phyloP scores from a whole-genome alignment of 35 echinoderm and acorn worm genomes.

The Heliocidaris tuberculata region DNA sequence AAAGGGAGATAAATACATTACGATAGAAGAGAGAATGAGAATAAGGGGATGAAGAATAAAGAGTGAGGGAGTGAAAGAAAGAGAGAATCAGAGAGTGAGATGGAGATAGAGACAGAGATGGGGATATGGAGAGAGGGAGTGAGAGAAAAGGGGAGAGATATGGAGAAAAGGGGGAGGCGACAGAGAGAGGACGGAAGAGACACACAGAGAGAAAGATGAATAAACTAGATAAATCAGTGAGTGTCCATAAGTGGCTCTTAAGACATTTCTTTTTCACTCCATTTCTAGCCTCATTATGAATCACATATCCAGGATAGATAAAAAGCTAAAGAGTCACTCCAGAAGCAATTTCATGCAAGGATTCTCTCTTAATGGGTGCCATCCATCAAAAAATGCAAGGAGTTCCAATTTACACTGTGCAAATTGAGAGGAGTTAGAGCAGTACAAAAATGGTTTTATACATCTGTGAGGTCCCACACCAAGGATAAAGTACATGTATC shows the following conservation, averaged over 20 bases:
- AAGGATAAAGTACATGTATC: not conserved
- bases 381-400: not conserved
- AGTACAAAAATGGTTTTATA: not conserved
- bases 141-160: not conserved
- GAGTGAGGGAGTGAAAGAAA: not conserved
- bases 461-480: not conserved
- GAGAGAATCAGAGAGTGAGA: not conserved
- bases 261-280: not conserved
- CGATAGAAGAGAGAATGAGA: not conserved
- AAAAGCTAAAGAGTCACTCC: conserved; percentile 1
- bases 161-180: not conserved
- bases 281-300: not conserved
- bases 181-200: not conserved
- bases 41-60: not conserved
- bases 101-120: not conserved
- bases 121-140: not conserved
- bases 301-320: not conserved
- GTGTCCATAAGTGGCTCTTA: not conserved
- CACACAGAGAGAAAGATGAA: not conserved
- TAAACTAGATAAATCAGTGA: not conserved
- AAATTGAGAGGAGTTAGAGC: not conserved
- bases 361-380: not conserved
- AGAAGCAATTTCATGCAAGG: not conserved
- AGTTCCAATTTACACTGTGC: not conserved
- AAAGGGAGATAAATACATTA: not conserved